phyloP scores from a whole-genome alignment of 2,888 invertebrate species.

The Ellobium chinense region DNA sequence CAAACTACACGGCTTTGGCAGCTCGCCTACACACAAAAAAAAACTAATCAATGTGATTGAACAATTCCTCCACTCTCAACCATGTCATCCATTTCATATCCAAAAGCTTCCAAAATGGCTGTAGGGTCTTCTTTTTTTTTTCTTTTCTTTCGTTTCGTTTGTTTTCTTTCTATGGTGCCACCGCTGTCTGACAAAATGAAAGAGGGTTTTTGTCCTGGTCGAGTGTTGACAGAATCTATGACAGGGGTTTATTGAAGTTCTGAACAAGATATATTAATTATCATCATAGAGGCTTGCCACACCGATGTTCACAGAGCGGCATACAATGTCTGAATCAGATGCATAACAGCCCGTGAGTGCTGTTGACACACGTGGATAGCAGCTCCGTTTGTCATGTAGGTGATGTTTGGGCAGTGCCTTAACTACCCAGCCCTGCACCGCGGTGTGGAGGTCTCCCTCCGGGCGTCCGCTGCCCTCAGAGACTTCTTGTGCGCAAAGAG shows the following conservation, averaged over 20 bases:
- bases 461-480: neutral
- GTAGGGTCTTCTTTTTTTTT: too few species aligned
- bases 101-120: neutral
- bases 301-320: neutral
- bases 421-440: too few species aligned
- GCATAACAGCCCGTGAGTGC: neutral
- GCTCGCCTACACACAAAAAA: too few species aligned
- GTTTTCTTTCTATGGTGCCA: neutral
- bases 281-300: neutral
- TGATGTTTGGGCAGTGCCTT: neutral
- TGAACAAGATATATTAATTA: conserved; percentile 33
- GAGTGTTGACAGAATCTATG: neutral
- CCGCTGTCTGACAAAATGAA: neutral
- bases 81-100: too few species aligned
- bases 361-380: conserved; percentile 22
- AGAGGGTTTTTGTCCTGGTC: neutral
- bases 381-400: neutral
- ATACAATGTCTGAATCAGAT: conserved; percentile 2
- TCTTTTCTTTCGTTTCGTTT: neutral
- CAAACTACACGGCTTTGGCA: too few species aligned
- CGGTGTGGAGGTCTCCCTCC: neutral
- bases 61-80: too few species aligned
- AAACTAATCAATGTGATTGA: too few species aligned
- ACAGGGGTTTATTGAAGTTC: neutral
- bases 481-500: conserved; percentile 8